These are phyloP conservation scores for Dicrurus megarhynchus DNA, from an alignment of 2,113 vertebrate genomes.

Conservation along the genomic window DNA sequence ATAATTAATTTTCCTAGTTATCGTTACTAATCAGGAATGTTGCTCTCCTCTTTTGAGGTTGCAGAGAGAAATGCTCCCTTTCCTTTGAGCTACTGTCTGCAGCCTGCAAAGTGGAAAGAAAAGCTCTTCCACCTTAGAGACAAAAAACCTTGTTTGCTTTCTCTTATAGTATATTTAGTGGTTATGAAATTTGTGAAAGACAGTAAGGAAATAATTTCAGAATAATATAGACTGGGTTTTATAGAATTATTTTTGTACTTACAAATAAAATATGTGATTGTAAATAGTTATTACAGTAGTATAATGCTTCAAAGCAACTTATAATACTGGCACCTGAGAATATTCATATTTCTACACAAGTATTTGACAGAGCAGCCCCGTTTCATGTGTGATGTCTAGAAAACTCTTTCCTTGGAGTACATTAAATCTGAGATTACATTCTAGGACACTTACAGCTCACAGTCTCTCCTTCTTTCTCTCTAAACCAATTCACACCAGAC, in stretches of 20 bases:
- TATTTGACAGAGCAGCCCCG: not conserved
- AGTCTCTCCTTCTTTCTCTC: not conserved
- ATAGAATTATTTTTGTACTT: not conserved
- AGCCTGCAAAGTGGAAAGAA: not conserved
- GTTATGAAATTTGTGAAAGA: not conserved
- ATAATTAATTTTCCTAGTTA: not conserved
- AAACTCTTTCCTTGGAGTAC: not conserved
- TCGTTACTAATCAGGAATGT: not conserved
- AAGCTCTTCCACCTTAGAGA: not conserved
- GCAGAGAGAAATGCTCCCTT: not conserved
- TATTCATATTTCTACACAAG: not conserved
- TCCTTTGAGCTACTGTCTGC: not conserved
- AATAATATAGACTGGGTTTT: not conserved
- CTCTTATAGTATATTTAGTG: not conserved
- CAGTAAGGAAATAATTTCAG: not conserved
- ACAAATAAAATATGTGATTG: not conserved
- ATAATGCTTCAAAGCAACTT: not conserved
- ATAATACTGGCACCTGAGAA: not conserved
- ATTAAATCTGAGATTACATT: not conserved
- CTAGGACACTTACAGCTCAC: not conserved
- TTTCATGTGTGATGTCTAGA: not conserved
- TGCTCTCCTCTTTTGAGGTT: not conserved
- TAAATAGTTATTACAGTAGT: not conserved
- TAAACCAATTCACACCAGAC: not conserved
- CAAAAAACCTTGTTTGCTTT: not conserved